phyloP scores from a whole-genome alignment of 2,113 vertebrate species.

The Columba janthina region DNA sequence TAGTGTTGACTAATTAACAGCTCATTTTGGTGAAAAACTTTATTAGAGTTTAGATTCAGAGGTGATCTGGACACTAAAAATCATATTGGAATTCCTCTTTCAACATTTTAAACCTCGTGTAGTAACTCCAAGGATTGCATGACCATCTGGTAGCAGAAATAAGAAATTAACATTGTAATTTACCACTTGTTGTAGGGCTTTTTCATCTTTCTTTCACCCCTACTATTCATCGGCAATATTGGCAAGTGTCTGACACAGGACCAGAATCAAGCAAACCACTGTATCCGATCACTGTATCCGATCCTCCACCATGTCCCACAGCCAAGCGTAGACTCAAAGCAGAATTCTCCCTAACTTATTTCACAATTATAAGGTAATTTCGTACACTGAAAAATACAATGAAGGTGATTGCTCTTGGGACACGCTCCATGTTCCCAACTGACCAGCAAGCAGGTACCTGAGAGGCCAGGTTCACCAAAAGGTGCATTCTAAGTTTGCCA shows the following conservation, averaged over 20 bases:
- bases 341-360: not conserved
- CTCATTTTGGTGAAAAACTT: not conserved
- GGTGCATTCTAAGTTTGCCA: not conserved
- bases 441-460: not conserved
- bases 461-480: not conserved
- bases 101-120: not conserved
- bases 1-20: not conserved
- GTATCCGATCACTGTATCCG: not conserved
- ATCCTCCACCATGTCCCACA: not conserved
- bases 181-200: not conserved
- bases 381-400: not conserved
- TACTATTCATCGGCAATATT: not conserved
- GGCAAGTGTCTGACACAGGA: not conserved
- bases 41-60: not conserved
- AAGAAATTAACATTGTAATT: not conserved
- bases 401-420: not conserved
- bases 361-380: not conserved
- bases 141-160: not conserved
- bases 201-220: not conserved
- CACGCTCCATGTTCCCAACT: not conserved
- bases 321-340: not conserved
- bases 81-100: not conserved
- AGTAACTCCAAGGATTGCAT: not conserved
- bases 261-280: not conserved
- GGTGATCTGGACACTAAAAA: not conserved